phyloP scores from a whole-genome alignment of 1,140 invertebrate genomes.

The Orussus abietinus region DNA sequence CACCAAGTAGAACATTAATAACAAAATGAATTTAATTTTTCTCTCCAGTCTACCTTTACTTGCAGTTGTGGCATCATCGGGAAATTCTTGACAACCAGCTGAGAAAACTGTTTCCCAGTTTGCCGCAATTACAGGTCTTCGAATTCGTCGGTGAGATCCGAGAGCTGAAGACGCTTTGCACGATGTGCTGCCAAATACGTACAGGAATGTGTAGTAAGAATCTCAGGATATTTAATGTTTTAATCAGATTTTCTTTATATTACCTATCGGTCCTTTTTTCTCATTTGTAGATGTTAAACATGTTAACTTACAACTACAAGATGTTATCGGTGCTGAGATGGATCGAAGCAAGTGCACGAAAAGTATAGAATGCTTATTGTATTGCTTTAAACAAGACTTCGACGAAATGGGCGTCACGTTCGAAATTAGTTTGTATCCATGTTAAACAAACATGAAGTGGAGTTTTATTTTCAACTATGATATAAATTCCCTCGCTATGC shows the following conservation, averaged over 20 bases:
- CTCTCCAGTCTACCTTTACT: constrained; percentile 17
- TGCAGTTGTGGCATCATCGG: constrained; percentile 26
- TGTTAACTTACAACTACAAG: constrained; percentile 20
- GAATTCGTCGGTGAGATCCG: constrained; percentile 24
- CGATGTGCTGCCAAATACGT: constrained; percentile 23
- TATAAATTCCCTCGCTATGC: too few species aligned
- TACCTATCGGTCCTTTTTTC: not conserved
- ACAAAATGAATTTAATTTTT: not conserved
- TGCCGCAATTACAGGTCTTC: constrained; percentile 18
- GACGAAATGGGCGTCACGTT: constrained; percentile 16
- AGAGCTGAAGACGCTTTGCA: constrained; percentile 18
- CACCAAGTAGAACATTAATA: too few species aligned
- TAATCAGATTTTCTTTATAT: not conserved
- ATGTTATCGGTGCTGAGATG: constrained; percentile 8
- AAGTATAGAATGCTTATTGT: constrained; percentile 13
- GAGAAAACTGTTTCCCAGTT: constrained; percentile 14
- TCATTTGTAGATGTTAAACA: constrained; percentile 16
- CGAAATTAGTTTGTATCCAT: constrained; percentile 14
- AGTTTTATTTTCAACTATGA: too few species aligned
- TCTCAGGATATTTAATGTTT: too few species aligned
- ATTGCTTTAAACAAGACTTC: constrained; percentile 20
- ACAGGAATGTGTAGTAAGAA: constrained; percentile 18
- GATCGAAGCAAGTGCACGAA: constrained; percentile 15
- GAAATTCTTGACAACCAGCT: constrained; percentile 20
- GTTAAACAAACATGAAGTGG: too few species aligned